Base-by-base conservation (phyloP, 2,113 vertebrate genomes). In the Passerina amoena region DNA sequence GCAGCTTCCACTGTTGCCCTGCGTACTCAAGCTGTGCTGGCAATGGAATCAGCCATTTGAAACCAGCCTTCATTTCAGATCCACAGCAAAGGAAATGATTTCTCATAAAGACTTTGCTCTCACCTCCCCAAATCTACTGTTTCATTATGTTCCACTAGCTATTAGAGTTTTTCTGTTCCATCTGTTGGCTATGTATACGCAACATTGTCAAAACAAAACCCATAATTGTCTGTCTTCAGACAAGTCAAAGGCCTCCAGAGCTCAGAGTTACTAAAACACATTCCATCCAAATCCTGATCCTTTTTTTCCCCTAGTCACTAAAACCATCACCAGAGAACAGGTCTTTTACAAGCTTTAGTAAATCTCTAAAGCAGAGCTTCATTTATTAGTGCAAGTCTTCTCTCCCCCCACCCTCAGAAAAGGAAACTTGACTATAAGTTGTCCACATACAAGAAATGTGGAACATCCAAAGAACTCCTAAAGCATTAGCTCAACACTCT, bases 401-500 rank as follows among this genome's bases (percentile, higher is more conserved):
- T 25, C 21, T 20, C 3, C 2, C 15, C 14, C 3, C 5, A 33
- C 4, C 16, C 21, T 13, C 24, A 18, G 22, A 47, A 81, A 83
- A 88, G 73, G 73, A 93, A 91, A 83, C 31, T 37, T 69, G 64
- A 66, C 78, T 50, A 5, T 40, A 87, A 85, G 51, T 72, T 5
- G 6, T 65, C 33, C 15, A 9, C 16, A 53, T 50, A 93, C 5
- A 79, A 88, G 63, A 86, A 90, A 95, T 93, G 83, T 59, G 47
- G 86, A 93, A 77, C 51, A 86, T 93, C 30, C 54, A 63, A 92
- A 93, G 85, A 90, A 88, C 82, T 96, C 86, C 71, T 64, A 93
- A 66, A 93, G 80, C 42, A 68, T 76, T 90, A 95, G 63, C 25
- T 90, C 85, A 90, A 83, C 88, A 79, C 71, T 59, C 78, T 87